These are phyloP conservation scores for Thalassophryne amazonica DNA, from an alignment of 2,797 vertebrate genomes.

Conservation along the genomic window DNA sequence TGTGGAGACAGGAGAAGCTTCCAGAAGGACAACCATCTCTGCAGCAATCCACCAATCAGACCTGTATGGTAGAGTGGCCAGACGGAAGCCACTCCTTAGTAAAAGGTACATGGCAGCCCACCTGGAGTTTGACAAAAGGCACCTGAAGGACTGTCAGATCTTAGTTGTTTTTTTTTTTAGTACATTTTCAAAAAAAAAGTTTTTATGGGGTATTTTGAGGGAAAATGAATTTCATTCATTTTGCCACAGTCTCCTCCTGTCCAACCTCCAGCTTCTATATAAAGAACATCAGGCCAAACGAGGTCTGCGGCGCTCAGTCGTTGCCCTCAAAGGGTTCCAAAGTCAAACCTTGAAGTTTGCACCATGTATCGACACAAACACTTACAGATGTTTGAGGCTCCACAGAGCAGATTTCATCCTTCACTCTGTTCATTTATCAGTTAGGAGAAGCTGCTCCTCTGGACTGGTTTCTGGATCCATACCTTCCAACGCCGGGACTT, in stretches of 20 bases:
- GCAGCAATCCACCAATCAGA: too few species aligned
- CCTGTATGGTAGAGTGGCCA: too few species aligned
- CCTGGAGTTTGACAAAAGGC: too few species aligned
- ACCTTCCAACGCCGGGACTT: constrained; percentile 31
- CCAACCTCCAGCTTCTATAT: constrained; percentile 30
- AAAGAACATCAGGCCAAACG: constrained; percentile 40
- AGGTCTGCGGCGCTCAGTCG: constrained; percentile 51
- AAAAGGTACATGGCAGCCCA: too few species aligned
- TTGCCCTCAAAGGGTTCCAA: constrained; percentile 40
- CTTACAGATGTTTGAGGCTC: constrained; percentile 43
- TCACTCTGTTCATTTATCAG: constrained; percentile 9
- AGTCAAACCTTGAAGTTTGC: constrained; percentile 58
- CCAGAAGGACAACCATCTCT: too few species aligned
- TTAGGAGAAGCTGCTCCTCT: background rate
- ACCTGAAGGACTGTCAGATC: too few species aligned
- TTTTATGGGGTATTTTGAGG: too few species aligned
- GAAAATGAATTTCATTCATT: too few species aligned
- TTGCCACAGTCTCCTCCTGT: constrained; percentile 25
- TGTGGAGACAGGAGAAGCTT: too few species aligned
- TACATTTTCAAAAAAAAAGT: too few species aligned
- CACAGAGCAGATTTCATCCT: constrained; percentile 13
- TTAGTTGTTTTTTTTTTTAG: too few species aligned
- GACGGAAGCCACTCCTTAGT: too few species aligned
- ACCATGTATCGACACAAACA: constrained; percentile 38
- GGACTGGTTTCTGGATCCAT: background rate